phyloP scores from a whole-genome alignment of 2,797 vertebrate species.

The Mormyrops attenuatus region DNA sequence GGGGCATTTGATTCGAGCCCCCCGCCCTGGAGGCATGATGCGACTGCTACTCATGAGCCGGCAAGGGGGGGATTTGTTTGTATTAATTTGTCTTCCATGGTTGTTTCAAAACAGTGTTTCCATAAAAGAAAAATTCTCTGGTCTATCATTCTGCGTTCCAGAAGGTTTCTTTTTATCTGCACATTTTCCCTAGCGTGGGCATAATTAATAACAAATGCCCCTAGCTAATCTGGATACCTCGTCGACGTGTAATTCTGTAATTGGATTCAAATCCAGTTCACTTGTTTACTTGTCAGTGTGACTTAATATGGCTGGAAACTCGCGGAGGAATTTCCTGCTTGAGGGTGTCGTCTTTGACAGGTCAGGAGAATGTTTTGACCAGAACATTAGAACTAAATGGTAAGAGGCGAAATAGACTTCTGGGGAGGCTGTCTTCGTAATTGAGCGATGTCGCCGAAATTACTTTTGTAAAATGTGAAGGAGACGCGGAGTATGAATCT shows the following conservation, averaged over 20 bases:
- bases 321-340: background rate
- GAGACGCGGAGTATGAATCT: background rate
- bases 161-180: background rate
- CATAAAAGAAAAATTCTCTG: background rate
- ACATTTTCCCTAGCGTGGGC: background rate
- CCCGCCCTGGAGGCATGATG: background rate
- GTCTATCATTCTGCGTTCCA: background rate
- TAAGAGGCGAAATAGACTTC: background rate
- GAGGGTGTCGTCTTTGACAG: background rate
- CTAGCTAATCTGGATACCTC: background rate
- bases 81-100: background rate
- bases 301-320: background rate
- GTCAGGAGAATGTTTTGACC: background rate
- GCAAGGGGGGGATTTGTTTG: background rate
- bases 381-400: background rate
- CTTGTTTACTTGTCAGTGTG: background rate
- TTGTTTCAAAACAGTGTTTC: background rate
- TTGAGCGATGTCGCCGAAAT: background rate
- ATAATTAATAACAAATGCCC: background rate
- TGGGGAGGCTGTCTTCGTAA: background rate
- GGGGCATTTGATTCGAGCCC: background rate
- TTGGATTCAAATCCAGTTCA: background rate
- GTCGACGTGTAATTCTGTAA: background rate
- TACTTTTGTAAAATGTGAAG: background rate
- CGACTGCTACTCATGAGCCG: background rate